Base-by-base conservation (phyloP, 2,113 vertebrate genomes). In the Phasianus colchicus region DNA sequence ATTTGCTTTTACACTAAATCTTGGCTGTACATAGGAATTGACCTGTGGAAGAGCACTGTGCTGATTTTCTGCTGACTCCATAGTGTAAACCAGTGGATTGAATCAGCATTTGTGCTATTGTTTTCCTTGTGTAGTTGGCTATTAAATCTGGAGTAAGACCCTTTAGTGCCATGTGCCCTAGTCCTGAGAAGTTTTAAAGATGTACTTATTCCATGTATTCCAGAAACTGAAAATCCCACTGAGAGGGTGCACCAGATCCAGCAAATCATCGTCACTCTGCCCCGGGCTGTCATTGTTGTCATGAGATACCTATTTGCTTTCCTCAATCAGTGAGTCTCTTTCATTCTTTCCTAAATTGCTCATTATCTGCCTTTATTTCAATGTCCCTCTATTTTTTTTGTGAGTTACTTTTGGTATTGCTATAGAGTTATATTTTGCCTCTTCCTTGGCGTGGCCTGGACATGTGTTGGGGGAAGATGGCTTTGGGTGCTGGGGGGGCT, bases 231-330 rank as follows among this genome's bases (percentile, higher is more conserved):
- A 95, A 98, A 95, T 30, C 96, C 98, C 25, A 95, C 97, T 1
- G 99, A 99, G 95, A 98, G 99, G 98, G 99, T 99, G 93, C 99
- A 99, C 93, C 99, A 99, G 96, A 98, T 99, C 91, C 99, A 99
- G 92, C 99, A 99, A 91, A 99, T 99, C 81, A 95, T 99, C 45
- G 86, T 99, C 92, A 99, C 99, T 52, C 98, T 99, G 84, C 98
- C 98, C 79, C 98, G 99, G 13, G 98, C 98, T 36, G 98, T 99
- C 97, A 98, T 99, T 50, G 98, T 99, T 54, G 99, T 99, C 97
- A 99, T 99, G 99, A 98, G 99, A 99, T 99, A 99, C 75, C 98
- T 99, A 92, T 99, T 99, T 92, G 99, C 99, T 50, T 99, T 99
- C 96, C 98, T 99, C 70, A 99, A 99, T 91, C 99, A 99, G 99